phyloP scores from a whole-genome alignment of 2,888 invertebrate genomes.

The Lucinisca nassula region DNA sequence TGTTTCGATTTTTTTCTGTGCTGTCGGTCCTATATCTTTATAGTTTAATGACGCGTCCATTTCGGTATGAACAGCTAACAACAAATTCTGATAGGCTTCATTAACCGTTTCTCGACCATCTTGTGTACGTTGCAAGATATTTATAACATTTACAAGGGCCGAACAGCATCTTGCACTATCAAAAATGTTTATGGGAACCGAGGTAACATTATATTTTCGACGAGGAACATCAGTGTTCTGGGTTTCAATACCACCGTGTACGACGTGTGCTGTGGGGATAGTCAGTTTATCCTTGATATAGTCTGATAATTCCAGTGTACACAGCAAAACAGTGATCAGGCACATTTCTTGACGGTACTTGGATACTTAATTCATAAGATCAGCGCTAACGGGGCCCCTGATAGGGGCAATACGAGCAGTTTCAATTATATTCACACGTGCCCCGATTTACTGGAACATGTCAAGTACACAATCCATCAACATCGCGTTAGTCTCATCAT shows the following conservation, averaged over 20 bases:
- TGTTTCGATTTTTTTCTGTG: neutral
- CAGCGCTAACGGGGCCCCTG: neutral
- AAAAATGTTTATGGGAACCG: constrained; percentile 9
- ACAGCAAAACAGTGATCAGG: constrained; percentile 26
- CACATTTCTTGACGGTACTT: neutral
- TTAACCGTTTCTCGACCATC: neutral
- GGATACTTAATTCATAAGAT: neutral
- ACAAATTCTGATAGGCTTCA: neutral
- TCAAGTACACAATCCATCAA: neutral
- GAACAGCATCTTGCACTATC: constrained; percentile 2
- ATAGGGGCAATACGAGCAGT: neutral
- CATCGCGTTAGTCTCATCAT: neutral
- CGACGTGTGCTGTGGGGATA: neutral
- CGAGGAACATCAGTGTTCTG: neutral
- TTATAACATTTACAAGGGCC: neutral
- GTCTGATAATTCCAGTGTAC: constrained; percentile 5
- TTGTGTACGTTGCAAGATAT: neutral
- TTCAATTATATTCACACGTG: neutral
- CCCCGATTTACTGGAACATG: constrained; percentile 3
- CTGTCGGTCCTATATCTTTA: neutral
- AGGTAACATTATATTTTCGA: neutral
- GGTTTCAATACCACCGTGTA: neutral
- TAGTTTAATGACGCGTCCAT: constrained; percentile 4
- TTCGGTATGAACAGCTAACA: neutral
- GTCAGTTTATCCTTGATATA: neutral